Evolutionary conservation across 2,797 vertebrate species (phyloP), one percentile per base, ranked within the genome.

Genomic region (Phalloptychus januarius): DNA sequence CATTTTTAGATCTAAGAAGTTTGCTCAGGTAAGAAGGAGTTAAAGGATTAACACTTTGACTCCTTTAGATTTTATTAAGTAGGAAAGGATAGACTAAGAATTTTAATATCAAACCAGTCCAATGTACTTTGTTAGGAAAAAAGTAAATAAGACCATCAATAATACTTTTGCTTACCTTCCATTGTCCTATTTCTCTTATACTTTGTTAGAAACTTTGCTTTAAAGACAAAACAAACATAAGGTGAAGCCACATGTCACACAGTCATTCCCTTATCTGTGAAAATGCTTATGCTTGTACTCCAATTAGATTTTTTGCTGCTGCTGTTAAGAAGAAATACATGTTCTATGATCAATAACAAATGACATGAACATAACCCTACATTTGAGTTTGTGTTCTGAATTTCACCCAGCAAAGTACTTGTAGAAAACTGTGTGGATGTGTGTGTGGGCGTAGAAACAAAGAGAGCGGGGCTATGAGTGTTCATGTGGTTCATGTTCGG

Each of bases 361-460:
- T 48, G 16, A 7, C 46, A 20, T 48, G 46, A 13, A 20, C 18
- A 20, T 7, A 63, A 36, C 2, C 2, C 58, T 33, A 36, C 31
- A 36, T 63, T 31, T 63, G 58, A 63, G 58, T 36, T 63, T 36
- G 16, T 63, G 56, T 40, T 28, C 18, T 63, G 33, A 65, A 77
- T 36, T 42, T 56, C 25, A 74, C 67, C 61, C 18, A 67, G 45
- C 8, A 18, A 38, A 33, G n/a, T 28, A 42, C 72, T 28, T 25
- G 58, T n/a, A n/a, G 82, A 71, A 54, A 82, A 56, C 4, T 6
- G 6, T 36, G 56, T 31, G 31, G 15, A 58, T 58, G 28, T 58
- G 36, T 58, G 36, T 70, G 75, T 85, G 76, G 72, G 76, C 71
- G 65, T 54, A 76, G 76, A 78, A 38, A 16, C n/a, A 31, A 72